Percentiles rank a stretch among this genome's conserved stretches.
phyloP scores from a whole-genome alignment of 2,888 invertebrate species.

The Mechanitis messenoides region DNA sequence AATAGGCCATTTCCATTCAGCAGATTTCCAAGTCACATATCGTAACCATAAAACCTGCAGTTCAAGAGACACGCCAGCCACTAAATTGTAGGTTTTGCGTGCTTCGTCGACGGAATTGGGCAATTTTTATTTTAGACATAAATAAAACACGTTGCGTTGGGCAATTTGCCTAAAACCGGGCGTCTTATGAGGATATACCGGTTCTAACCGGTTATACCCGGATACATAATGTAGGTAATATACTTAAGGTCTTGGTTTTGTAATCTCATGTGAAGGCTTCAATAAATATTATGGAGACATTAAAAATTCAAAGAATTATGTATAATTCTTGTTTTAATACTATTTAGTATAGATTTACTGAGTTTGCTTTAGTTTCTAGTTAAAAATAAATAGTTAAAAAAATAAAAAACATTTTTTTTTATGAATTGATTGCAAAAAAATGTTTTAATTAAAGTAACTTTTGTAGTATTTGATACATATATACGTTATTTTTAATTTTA shows the following conservation, averaged over 20 bases:
- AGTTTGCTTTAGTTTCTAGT: too few species aligned
- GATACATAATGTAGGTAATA: constrained; percentile 28
- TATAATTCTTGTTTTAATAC: too few species aligned
- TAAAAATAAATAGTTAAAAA: too few species aligned
- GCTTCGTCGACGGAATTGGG: constrained; percentile 47
- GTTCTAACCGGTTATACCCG: constrained; percentile 26
- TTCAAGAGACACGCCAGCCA: constrained; percentile 35
- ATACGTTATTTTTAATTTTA: too few species aligned
- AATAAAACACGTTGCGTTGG: constrained; percentile 61
- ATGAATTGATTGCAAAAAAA: too few species aligned
- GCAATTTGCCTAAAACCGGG: constrained; percentile 70
- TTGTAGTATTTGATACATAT: too few species aligned
- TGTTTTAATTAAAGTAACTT: too few species aligned
- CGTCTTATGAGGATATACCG: constrained; percentile 28
- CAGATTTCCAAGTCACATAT: constrained; percentile 40
- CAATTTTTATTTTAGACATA: constrained; percentile 64
- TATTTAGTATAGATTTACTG: too few species aligned
- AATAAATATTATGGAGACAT: background rate
- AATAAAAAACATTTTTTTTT: too few species aligned
- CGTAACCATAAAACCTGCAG: constrained; percentile 40
- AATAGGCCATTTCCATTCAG: constrained; percentile 31
- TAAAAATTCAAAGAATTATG: too few species aligned
- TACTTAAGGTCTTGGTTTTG: constrained; percentile 9
- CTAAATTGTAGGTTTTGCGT: constrained; percentile 47
- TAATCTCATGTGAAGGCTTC: constrained; percentile 9